Evolutionary conservation across 2,113 vertebrate species (phyloP).

Genomic region (Psilopogon haemacephalus): DNA sequence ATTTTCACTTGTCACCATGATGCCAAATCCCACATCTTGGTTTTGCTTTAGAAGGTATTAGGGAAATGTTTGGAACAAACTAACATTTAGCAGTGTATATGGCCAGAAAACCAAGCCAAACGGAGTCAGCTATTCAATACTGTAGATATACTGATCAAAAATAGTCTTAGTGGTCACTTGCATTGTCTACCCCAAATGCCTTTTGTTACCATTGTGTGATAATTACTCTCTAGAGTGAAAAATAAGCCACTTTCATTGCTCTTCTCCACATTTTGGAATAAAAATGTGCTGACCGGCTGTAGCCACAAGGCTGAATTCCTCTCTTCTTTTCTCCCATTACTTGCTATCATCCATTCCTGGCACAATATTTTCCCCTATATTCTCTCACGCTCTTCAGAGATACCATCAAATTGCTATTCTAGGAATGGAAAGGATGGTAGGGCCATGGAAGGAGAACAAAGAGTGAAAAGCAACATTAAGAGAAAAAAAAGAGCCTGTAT

Average conservation of each 20-base stretch:
- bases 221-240: background rate
- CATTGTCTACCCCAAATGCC: slow-evolving; percentile 5
- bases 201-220: background rate
- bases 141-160: slow-evolving; percentile 11
- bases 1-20: background rate
- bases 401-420: background rate
- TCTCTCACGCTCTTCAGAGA: background rate
- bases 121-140: background rate
- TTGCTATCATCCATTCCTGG: background rate
- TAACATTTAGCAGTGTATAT: background rate
- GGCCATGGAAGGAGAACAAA: background rate
- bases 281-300: background rate
- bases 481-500: background rate
- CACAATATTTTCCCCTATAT: background rate
- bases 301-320: background rate
- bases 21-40: background rate
- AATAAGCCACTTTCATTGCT: background rate
- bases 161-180: slow-evolving; percentile 13
- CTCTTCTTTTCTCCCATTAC: background rate
- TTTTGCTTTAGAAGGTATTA: slow-evolving; percentile 17
- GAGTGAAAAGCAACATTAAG: background rate
- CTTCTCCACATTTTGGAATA: background rate
- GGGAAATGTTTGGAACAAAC: background rate
- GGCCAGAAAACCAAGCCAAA: background rate
- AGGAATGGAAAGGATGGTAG: background rate